A percentile compares a stretch with the other conserved stretches of the same genome.
phyloP scores from a whole-genome alignment of 2,113 vertebrate genomes.

The Megaptera novaeangliae region DNA sequence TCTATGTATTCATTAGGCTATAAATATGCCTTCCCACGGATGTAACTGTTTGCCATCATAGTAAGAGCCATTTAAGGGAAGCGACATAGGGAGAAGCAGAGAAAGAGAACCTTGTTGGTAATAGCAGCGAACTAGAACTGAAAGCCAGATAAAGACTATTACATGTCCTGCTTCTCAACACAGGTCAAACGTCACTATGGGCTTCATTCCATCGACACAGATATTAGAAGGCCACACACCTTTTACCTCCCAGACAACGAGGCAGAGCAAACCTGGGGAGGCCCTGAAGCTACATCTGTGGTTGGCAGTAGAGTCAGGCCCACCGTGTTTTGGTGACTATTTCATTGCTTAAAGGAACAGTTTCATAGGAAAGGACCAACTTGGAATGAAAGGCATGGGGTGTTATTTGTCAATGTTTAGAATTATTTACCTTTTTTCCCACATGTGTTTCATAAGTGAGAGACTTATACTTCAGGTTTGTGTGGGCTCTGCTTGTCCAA shows the following conservation, averaged over 20 bases:
- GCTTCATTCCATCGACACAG: background rate
- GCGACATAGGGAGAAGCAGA: background rate
- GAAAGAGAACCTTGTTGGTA: background rate
- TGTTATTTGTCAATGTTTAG: background rate
- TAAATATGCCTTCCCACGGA: background rate
- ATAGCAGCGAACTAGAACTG: background rate
- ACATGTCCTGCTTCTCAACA: background rate
- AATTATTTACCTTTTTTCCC: background rate
- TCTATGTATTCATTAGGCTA: background rate
- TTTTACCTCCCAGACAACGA: background rate
- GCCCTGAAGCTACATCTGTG: too few species aligned
- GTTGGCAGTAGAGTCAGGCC: background rate
- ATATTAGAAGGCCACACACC: background rate
- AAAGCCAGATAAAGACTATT: background rate
- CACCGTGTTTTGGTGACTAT: background rate
- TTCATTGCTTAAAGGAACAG: background rate
- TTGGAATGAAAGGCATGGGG: background rate
- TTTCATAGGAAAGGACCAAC: background rate
- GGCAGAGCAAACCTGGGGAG: background rate
- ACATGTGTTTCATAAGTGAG: background rate
- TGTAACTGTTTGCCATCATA: background rate
- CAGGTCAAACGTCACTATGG: fast-evolving
- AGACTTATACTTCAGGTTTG: background rate
- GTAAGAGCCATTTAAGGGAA: background rate
- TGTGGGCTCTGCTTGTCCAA: background rate